Evolutionary conservation across 1,140 invertebrate species (phyloP).

Genomic region (Macrobrachium nipponense): DNA sequence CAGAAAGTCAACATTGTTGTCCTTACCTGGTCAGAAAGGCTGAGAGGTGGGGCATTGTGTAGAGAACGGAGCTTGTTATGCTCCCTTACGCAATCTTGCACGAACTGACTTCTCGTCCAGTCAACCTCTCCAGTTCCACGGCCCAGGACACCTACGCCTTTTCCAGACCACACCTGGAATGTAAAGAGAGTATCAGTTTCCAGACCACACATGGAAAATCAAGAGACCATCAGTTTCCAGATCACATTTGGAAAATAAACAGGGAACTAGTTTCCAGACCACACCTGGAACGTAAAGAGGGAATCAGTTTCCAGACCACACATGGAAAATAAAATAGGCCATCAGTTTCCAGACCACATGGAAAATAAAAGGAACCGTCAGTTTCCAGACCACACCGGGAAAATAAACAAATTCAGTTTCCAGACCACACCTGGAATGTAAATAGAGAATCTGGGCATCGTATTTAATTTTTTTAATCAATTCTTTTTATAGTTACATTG

Average conservation of each 20-base stretch:
- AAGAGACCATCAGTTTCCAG: not conserved
- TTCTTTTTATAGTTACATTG: too few relatives aligned
- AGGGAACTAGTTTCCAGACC: not conserved
- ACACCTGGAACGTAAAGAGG: not conserved
- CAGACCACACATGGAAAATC: not conserved
- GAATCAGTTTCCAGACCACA: too few relatives aligned
- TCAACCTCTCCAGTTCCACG: constrained; percentile 48
- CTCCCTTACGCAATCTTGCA: constrained; percentile 50
- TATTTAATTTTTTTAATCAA: too few relatives aligned
- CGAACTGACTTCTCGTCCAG: constrained; percentile 54
- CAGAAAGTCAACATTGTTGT: too few relatives aligned
- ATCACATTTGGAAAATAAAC: not conserved
- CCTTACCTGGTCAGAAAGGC: constrained; percentile 49
- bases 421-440: too few relatives aligned
- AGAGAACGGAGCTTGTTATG: constrained; percentile 49
- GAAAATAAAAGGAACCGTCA: not conserved
- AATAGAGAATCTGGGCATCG: too few relatives aligned
- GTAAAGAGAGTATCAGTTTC: not conserved
- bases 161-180: constrained; percentile 55
- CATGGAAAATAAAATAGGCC: too few relatives aligned
- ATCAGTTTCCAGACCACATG: not conserved
- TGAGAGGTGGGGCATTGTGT: constrained; percentile 31
- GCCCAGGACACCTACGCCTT: constrained; percentile 36
- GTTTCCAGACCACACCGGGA: not conserved
- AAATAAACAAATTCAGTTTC: not conserved